A percentile compares a stretch with the other conserved stretches of the same genome.
Evolutionary conservation across 2,113 vertebrate genomes (phyloP).

Genomic region (pig (Sus scrofa)): T2T-Sscrofa CM000816.6:13132501-13133000

Average conservation of each 20-base stretch:
- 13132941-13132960: slow-evolving; percentile 68
- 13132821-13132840: slow-evolving; percentile 61
- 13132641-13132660: not conserved
- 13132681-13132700: not conserved
- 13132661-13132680: not conserved
- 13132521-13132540: rapidly evolving
- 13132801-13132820: slow-evolving; percentile 3
- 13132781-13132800: not conserved
- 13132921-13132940: slow-evolving; percentile 74
- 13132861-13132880: slow-evolving; percentile 58
- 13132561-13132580: not conserved
- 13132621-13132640: not conserved
- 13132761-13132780: not conserved
- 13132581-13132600: not conserved
- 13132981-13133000: slow-evolving; percentile 59
- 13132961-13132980: slow-evolving; percentile 72
- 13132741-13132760: not conserved
- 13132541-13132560: not conserved
- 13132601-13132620: not conserved
- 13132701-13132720: not conserved
- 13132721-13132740: not conserved
- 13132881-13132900: slow-evolving; percentile 50
- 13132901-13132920: rapidly evolving
- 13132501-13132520: not conserved
- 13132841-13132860: slow-evolving; percentile 66